Percentiles rank a stretch among this genome's conserved stretches.
Conservation (phyloP, 2,113 vertebrate genomes). For the Albula glossodonta region DNA sequence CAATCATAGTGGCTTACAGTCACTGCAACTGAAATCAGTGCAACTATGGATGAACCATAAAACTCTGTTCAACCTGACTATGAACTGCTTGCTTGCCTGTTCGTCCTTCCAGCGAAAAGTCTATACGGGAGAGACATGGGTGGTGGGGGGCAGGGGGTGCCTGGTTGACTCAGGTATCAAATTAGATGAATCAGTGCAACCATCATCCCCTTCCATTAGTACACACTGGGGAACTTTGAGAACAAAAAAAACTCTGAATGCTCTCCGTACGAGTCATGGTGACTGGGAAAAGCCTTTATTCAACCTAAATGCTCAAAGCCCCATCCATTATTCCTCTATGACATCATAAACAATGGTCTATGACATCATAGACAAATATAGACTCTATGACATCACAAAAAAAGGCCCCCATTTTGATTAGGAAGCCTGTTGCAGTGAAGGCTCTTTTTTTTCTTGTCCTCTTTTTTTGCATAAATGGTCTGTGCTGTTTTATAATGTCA, state of each 20-base stretch:
- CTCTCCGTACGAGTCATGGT: background rate
- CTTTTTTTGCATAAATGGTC: constrained; percentile 26
- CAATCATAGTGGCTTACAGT: background rate
- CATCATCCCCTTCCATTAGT: background rate
- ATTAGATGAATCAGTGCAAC: background rate
- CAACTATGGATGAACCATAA: background rate
- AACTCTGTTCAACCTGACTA: too few relatives aligned
- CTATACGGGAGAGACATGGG: background rate
- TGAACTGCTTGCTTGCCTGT: background rate
- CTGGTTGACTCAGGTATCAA: background rate
- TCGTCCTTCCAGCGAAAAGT: background rate
- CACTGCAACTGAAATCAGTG: constrained; percentile 1
- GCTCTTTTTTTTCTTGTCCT: background rate
- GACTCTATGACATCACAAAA: background rate
- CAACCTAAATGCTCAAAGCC: background rate
- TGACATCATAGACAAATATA: background rate
- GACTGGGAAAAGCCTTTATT: background rate
- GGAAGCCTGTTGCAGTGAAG: background rate
- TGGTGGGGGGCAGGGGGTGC: too few relatives aligned
- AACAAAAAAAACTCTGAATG: too few relatives aligned
- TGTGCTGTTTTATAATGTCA: constrained; percentile 51
- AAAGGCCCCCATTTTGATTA: background rate
- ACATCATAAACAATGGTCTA: background rate
- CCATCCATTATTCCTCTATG: background rate
- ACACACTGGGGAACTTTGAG: too few relatives aligned